Evolutionary conservation across 2,888 invertebrate species (phyloP).

Genomic region (Anarsia innoxiella): DNA sequence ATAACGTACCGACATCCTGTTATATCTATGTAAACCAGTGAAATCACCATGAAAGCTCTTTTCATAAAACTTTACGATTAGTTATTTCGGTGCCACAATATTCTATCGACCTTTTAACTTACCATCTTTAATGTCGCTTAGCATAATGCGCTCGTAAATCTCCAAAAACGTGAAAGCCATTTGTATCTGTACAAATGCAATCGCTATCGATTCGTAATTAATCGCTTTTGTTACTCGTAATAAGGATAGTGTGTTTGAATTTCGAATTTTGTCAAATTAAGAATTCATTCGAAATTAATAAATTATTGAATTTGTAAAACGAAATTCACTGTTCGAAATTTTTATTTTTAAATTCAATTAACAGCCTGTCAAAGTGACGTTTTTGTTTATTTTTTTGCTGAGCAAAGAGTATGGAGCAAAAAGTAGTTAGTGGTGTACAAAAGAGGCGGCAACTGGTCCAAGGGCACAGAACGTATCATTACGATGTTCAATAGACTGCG

Average conservation of each 20-base stretch:
- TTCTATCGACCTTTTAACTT: constrained; percentile 58
- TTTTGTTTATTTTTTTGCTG: background rate
- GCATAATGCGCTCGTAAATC: constrained; percentile 54
- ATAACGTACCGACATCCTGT: no score
- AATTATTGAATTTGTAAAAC: background rate
- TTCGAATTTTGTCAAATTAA: constrained; percentile 20
- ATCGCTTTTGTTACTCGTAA: constrained; percentile 29
- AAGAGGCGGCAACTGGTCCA: constrained; percentile 24
- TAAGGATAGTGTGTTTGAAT: constrained; percentile 25
- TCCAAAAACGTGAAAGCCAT: constrained; percentile 24
- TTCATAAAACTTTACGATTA: no score
- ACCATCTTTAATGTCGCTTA: constrained; percentile 44
- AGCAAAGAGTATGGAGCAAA: constrained; percentile 4
- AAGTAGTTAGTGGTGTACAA: no score
- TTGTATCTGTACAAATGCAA: constrained; percentile 33
- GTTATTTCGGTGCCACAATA: constrained; percentile 48
- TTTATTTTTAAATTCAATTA: background rate
- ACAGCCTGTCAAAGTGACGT: no score
- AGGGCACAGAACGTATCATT: constrained; percentile 23
- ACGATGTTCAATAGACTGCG: constrained; percentile 23
- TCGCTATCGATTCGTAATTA: constrained; percentile 42
- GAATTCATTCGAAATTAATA: background rate
- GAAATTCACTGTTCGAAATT: background rate
- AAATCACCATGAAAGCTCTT: no score
- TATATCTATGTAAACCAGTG: no score